Conservation (phyloP, 2,888 invertebrate genomes). For the Drosophila neutralis region DNA sequence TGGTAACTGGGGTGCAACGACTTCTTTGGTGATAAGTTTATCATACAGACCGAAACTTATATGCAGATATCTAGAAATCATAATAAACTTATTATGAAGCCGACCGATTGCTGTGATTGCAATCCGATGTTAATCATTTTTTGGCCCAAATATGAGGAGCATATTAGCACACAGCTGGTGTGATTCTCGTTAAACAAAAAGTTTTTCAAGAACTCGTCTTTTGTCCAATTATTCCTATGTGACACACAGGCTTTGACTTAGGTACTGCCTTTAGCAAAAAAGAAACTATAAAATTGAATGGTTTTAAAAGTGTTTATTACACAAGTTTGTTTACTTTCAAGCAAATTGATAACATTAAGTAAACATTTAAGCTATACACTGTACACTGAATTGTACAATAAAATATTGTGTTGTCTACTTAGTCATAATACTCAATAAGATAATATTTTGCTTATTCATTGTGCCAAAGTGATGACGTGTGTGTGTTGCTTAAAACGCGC, state of each 20-base stretch:
- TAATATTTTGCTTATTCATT: not conserved
- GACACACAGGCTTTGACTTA: not conserved
- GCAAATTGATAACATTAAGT: not conserved
- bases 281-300: not conserved
- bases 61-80: no score
- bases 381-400: not conserved
- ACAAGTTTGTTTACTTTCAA: not conserved
- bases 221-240: not conserved
- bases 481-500: slow-evolving; percentile 17
- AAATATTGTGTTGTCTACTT: not conserved
- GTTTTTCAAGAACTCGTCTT: not conserved
- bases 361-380: not conserved
- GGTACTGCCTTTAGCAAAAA: not conserved
- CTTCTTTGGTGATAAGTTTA: no score
- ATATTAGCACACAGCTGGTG: not conserved
- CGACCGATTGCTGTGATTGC: not conserved
- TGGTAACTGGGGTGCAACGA: not conserved
- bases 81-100: not conserved
- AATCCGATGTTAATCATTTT: not conserved
- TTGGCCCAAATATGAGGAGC: not conserved
- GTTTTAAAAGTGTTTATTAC: not conserved
- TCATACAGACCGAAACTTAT: no score
- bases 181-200: not conserved
- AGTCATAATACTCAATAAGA: not conserved
- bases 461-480: slow-evolving; percentile 5